These are phyloP conservation scores for Sebastes nivosus DNA, from an alignment of 2,797 vertebrate species.

Conservation along the genomic window DNA sequence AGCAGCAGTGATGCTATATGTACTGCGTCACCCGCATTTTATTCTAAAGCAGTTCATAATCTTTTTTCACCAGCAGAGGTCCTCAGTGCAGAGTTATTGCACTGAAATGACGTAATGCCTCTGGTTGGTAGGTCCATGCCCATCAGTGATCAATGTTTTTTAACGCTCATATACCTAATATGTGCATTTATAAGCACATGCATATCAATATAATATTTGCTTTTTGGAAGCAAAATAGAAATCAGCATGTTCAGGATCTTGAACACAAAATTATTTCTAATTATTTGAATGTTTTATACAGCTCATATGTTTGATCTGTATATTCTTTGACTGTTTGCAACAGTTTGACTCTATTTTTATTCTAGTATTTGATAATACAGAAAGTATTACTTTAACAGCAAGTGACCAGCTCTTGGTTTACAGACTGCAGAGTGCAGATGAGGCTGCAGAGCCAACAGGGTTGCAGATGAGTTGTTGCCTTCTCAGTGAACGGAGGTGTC, in stretches of 20 bases:
- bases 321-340: constrained; percentile 13
- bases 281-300: constrained; percentile 3
- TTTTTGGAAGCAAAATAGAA: constrained; percentile 1
- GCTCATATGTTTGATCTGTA: constrained; percentile 13
- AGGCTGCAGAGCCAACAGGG: constrained; percentile 26
- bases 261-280: not conserved
- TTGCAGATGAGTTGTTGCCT: constrained; percentile 41
- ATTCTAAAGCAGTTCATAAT: not conserved
- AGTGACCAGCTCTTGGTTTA: constrained; percentile 16
- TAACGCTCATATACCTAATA: constrained; percentile 7
- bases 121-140: not conserved
- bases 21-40: constrained; percentile 32
- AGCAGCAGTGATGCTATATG: constrained; percentile 29
- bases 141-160: constrained; percentile 4
- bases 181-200: constrained; percentile 23
- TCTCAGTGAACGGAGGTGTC: not conserved
- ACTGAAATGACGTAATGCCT: constrained; percentile 66
- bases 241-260: not conserved
- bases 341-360: not conserved
- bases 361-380: not conserved
- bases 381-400: not conserved
- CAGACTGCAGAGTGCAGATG: constrained; percentile 15
- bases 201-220: constrained; percentile 7
- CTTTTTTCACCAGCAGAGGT: constrained; percentile 71
- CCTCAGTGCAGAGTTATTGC: constrained; percentile 40